Base-by-base conservation (phyloP, 2,113 vertebrate genomes). In the Entomyzon cyanotis region DNA sequence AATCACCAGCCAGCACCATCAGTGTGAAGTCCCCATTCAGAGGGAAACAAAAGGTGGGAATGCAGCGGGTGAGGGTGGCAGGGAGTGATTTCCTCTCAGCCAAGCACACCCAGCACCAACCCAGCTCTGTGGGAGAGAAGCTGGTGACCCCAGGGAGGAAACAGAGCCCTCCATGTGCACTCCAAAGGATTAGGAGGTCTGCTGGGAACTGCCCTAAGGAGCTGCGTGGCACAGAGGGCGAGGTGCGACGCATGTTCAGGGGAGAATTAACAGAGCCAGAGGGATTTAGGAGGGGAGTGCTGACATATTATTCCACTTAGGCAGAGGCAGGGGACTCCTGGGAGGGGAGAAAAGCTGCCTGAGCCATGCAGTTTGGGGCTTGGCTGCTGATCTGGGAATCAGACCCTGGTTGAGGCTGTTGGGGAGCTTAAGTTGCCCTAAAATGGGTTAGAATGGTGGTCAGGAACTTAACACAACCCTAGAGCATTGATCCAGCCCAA, bases 201-300 rank as follows among this genome's bases (percentile, higher is more conserved):
- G 31, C 42, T 83, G 84, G 70, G 78, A 89, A 3, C 42, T 60
- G 50, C 76, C 69, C 69, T 87, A 21, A 87, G 74, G 87, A 87
- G 44, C 21, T 89, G 52, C 7, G 20, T 12, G 27, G 73, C 65
- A 89, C n/a, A 28, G 58, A 91, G 91, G 60, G 49, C 44, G 79
- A 67, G 44, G 74, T 46, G 56, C 41, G 62, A 84, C 65, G 49
- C 80, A n/a, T 9, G 4, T 82, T 75, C 58, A 62, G 15, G 84
- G 76, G 37, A 93, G 74, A 91, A 92, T 78, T 71, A 94, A 81
- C 69, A 79, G 65, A 82, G 70, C 39, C 77, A 68, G 77, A 84
- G 77, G 89, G 81, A 69, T 94, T 94, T 79, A 83, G 46, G 31
- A n/a, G 37, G 53, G 0, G 4, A 84, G 23, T 64, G 31, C 52